Evolutionary conservation across 2,113 vertebrate genomes (phyloP), one percentile per base, ranked within the genome.

Genomic region (Acrocephalus kingi): DNA sequence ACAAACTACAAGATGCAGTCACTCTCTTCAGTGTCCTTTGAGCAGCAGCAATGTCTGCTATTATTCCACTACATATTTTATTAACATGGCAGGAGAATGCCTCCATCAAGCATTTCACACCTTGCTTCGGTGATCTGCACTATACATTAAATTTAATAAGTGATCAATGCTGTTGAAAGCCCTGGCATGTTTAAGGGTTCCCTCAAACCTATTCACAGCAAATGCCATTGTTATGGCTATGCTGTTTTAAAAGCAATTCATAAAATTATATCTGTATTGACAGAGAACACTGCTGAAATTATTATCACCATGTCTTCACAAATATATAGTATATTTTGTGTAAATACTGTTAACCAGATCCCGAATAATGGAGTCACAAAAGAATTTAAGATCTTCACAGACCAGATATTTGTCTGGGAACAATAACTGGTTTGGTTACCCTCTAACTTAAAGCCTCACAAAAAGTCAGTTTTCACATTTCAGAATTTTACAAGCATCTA

Each of bases 201-300:
- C 67, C 74, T 43, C 89, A 90, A 88, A 97, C 89, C 54, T 84
- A 55, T 67, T 94, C 80, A 86, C 52, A 81, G 71, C 13, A 95
- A 94, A 87, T 88, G 27, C 33, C 45, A 80, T 31, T 73, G 71
- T 81, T 88, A 90, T 63, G 28, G 62, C 45, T 84, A 52, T 39
- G 30, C 14, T 92, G 81, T 67, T 96, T 95, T 78, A 61, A 66
- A 77, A 67, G 45, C 7, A 81, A 73, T 89, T 83, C n/a, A 81
- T 68, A 46, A 83, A 87, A 84, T 41, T 25, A 27, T 39, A n/a
- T 55, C 35, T 64, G 46, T 8, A 39, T 17, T 61, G 16, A 33
- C 48, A 75, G 39, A 68, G 16, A 75, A 41, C 20, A 81, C 15
- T 72, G 46, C 30, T 95, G 45, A 79, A 91, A 56, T 45, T 52